These are phyloP conservation scores for Spodoptera frugiperda DNA, from an alignment of 1,140 invertebrate genomes.

Conservation along the genomic window DNA sequence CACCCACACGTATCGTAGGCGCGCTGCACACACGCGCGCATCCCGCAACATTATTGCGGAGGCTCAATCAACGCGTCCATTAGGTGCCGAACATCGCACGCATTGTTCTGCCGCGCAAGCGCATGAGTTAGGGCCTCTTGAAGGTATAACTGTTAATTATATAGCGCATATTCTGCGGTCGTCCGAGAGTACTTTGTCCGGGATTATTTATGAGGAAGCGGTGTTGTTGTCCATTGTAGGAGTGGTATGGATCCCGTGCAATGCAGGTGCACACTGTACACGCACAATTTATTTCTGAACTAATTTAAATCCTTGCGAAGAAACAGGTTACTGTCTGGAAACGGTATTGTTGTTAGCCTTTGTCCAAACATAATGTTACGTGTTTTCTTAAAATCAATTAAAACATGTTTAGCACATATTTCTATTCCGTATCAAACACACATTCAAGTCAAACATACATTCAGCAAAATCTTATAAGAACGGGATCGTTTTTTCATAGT, in stretches of 20 bases:
- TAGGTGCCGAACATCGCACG: conserved; percentile 71
- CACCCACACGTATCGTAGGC: conserved; percentile 10
- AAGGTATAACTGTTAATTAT: conserved; percentile 80
- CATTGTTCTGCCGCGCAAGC: conserved; percentile 72
- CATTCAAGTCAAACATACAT: too few species aligned
- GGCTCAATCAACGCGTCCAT: conserved; percentile 72
- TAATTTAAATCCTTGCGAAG: too few species aligned
- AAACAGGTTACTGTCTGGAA: too few species aligned
- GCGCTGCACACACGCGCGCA: conserved; percentile 17
- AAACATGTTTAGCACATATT: too few species aligned
- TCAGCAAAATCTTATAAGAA: too few species aligned
- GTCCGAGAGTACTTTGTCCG: conserved; percentile 67
- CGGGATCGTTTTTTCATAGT: not conserved
- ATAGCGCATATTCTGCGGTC: conserved; percentile 68
- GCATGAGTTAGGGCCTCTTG: conserved; percentile 74
- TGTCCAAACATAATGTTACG: too few species aligned
- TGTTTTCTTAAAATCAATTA: too few species aligned
- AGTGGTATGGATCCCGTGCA: conserved; percentile 1
- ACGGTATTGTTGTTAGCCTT: too few species aligned
- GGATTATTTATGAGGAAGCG: conserved; percentile 68
- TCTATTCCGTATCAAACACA: too few species aligned
- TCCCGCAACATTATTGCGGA: conserved; percentile 67
- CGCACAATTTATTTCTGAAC: too few species aligned
- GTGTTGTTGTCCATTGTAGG: conserved; percentile 58
- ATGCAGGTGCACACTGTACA: not conserved